Percentiles rank a stretch among this genome's conserved stretches.
Conservation (phyloP, 2,113 vertebrate species). For the Monopterus albus region DNA sequence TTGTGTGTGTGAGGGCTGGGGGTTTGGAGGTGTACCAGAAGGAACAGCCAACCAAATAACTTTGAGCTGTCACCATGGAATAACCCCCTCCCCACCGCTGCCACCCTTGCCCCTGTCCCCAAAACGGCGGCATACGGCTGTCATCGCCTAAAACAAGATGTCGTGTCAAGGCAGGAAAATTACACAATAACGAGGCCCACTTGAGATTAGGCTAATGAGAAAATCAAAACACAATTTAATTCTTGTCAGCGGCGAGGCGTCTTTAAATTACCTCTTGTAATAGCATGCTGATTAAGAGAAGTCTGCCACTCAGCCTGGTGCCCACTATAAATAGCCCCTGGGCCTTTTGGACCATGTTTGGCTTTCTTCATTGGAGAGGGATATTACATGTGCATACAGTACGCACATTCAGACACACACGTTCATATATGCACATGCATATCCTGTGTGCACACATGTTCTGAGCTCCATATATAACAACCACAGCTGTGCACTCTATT, state of each 20-base stretch:
- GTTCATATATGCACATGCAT: slow-evolving; percentile 3
- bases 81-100: slow-evolving; percentile 17
- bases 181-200: slow-evolving; percentile 85
- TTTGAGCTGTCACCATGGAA: slow-evolving; percentile 66
- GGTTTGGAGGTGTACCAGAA: slow-evolving; percentile 26
- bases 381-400: slow-evolving; percentile 44
- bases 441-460: neutral
- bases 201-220: slow-evolving; percentile 90
- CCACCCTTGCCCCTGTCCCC: slow-evolving; percentile 67
- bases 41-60: slow-evolving; percentile 72
- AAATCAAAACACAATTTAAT: slow-evolving; percentile 90
- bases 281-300: slow-evolving; percentile 84
- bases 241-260: slow-evolving; percentile 84
- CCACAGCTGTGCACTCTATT: neutral
- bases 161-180: slow-evolving; percentile 80
- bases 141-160: slow-evolving; percentile 83
- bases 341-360: slow-evolving; percentile 66
- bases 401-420: slow-evolving; percentile 11
- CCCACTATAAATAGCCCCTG: slow-evolving; percentile 79
- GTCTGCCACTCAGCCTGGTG: slow-evolving; percentile 79
- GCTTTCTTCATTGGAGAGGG: slow-evolving; percentile 50
- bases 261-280: slow-evolving; percentile 84
- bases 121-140: slow-evolving; percentile 81
- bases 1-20: slow-evolving; percentile 21
- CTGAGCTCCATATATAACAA: neutral